Evolutionary conservation across 2,113 vertebrate genomes (phyloP), one percentile per base, ranked within the genome.

Genomic region (Fulmarus glacialis): DNA sequence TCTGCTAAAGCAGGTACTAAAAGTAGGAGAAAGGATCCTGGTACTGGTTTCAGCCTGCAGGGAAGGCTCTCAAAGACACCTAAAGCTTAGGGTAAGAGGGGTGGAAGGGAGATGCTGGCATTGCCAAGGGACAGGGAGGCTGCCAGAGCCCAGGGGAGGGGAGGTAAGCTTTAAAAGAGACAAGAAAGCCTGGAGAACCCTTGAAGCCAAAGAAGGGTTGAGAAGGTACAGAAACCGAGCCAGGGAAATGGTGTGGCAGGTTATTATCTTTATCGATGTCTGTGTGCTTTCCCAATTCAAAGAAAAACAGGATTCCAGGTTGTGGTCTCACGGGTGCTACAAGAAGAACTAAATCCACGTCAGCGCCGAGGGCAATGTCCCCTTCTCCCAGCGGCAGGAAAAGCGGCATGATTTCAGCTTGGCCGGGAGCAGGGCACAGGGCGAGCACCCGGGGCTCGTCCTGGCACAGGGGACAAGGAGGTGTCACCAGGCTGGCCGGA

Each of bases 271-370:
- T 12, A 15, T 2, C 2, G 7, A 23, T 15, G 8, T 30, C 43
- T 0, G 0, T 34, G 50, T 36, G 60, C 45, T 82, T 67, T 79
- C 66, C 84, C 2, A 0, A 3, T 10, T 62, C 30, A 6, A 21
- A 58, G 29, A 0, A 56, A 42, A 89, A 47, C 2, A 1, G 20
- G 14, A 56, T 55, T 52, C 20, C 13, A 23, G 30, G 47, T 2
- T 10, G 15, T 15, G 63, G 45, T n/a, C 36, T 11, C 12, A 0
- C 6, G 7, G 63, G 45, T 40, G 16, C 71, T 10, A 4, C 45
- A 29, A 67, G 32, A 24, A 58, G 36, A 52, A 52, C 50, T 17
- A 11, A 48, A 12, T 23, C 71, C 70, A 24, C 2, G 4, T 23
- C 36, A 20, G 62, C 4, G 2, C 60, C 0, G 0, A 53, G 66